Evolutionary conservation across 2,888 invertebrate genomes (phyloP).

Genomic region (Tetheella fluctuosa): DNA sequence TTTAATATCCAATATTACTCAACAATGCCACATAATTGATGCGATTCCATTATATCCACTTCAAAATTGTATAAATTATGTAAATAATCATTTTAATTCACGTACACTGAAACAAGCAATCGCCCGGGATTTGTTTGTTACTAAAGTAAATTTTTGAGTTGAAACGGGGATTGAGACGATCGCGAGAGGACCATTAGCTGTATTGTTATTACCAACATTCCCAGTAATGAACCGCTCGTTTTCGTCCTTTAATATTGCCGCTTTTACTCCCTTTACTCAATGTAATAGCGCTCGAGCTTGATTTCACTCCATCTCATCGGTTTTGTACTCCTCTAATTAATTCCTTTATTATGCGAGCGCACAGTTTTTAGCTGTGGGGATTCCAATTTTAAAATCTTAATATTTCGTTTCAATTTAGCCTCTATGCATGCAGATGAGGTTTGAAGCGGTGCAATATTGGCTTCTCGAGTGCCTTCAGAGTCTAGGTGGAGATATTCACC

Average conservation of each 20-base stretch:
- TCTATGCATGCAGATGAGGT: slow-evolving; percentile 69
- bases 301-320: slow-evolving; percentile 69
- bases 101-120: slow-evolving; percentile 21
- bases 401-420: slow-evolving; percentile 61
- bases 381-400: slow-evolving; percentile 60
- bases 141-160: slow-evolving; percentile 63
- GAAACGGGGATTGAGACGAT: slow-evolving; percentile 71
- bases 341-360: slow-evolving; percentile 55
- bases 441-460: slow-evolving; percentile 65
- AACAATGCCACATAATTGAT: slow-evolving; percentile 56
- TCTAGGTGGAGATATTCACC: slow-evolving; percentile 60
- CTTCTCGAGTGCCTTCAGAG: slow-evolving; percentile 58
- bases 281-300: slow-evolving; percentile 65
- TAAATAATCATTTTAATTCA: slow-evolving; percentile 24
- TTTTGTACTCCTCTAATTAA: slow-evolving; percentile 69
- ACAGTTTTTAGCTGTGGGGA: slow-evolving; percentile 44
- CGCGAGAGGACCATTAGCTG: slow-evolving; percentile 75
- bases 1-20: slow-evolving; percentile 39
- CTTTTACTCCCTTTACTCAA: slow-evolving; percentile 70
- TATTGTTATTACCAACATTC: slow-evolving; percentile 82
- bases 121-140: slow-evolving; percentile 58
- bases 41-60: slow-evolving; percentile 43
- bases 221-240: slow-evolving; percentile 81
- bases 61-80: slow-evolving; percentile 39
- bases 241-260: slow-evolving; percentile 77